Base-by-base conservation (phyloP, 1,140 invertebrate genomes). In the Acromyrmex charruanus region DNA sequence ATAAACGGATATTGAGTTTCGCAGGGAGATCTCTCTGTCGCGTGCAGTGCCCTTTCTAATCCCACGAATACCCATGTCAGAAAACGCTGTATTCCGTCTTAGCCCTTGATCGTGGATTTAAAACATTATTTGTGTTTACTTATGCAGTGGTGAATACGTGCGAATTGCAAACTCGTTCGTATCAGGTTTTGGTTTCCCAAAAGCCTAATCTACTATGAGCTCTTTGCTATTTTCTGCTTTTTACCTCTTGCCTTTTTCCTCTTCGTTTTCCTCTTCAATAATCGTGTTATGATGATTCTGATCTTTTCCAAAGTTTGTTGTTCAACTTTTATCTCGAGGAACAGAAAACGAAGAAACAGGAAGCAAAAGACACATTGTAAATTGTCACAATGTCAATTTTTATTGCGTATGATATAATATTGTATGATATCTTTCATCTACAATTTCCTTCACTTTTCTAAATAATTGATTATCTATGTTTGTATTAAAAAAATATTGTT, bases 1-100 rank as follows among this genome's bases (percentile, higher is more conserved):
- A 90, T 90, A 90, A 90, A 90, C 89, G 89, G 68, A 89, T 90
- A 90, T 90, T 86, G 89, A 87, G 85, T 89, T 87, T 79, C 88
- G 35, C 85, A 72, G 21, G 79, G 69, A 65, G 69, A 65, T 63
- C 35, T 44, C 18, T 25, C 44, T 63, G 68, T 39, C 14, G 51
- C 72, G 5, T 5, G 51, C 72, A 7, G 9, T 3, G n/a, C 25
- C 79, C 9, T 63, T 72, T 84, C 86, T 85, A 85, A 77, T 77
- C 69, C 77, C 14, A 51, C 18, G 14, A 21, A 44, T 49, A 21
- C 9, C 49, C 28, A 6, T n/a, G 44, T 51, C 28, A 44, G 39
- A 74, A 87, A 69, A 68, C 5, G 18, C 49, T 9, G 39, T 44
- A 44, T 44, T 44, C 39, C 81, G 81, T 81, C 68, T 69, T 31